phyloP scores from a whole-genome alignment of 2,888 invertebrate species.

The Ommatoiulus sabulosus region DNA sequence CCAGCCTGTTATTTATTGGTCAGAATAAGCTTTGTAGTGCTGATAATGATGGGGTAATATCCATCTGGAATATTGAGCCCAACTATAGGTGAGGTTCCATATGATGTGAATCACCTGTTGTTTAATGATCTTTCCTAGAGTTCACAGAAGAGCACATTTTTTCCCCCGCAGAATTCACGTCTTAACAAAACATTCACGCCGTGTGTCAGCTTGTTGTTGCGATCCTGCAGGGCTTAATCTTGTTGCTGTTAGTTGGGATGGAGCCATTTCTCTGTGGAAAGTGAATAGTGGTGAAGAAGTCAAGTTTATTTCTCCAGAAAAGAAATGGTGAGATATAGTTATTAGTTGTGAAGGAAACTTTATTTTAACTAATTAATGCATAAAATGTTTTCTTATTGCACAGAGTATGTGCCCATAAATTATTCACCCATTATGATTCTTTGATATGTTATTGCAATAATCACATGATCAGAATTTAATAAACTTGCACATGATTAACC shows the following conservation, averaged over 20 bases:
- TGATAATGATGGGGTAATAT: conserved; percentile 32
- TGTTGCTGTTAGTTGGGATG: conserved; percentile 55
- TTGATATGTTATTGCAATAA: too few relatives aligned
- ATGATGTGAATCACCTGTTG: neutral
- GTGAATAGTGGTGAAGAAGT: conserved; percentile 49
- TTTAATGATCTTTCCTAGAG: too few relatives aligned
- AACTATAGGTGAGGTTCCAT: conserved; percentile 27
- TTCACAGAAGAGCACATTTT: neutral
- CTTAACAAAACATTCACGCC: conserved; percentile 59
- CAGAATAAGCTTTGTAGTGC: conserved; percentile 45
- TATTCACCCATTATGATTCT: too few relatives aligned
- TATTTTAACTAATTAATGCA: too few relatives aligned
- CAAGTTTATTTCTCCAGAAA: neutral
- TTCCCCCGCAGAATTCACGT: conserved; percentile 56
- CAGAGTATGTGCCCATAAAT: too few relatives aligned
- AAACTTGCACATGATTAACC: too few relatives aligned
- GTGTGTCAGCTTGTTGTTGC: conserved; percentile 55
- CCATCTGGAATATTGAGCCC: conserved; percentile 50
- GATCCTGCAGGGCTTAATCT: conserved; percentile 39
- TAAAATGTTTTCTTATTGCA: too few relatives aligned
- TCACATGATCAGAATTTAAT: too few relatives aligned
- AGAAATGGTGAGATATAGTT: conserved; percentile 55
- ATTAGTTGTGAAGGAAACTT: too few relatives aligned
- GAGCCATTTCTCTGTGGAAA: conserved; percentile 48
- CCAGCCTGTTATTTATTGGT: conserved; percentile 42